Evolutionary conservation across 2,888 invertebrate species (phyloP), one percentile per base, ranked within the genome.

Genomic region (Zelleria hepariella): DNA sequence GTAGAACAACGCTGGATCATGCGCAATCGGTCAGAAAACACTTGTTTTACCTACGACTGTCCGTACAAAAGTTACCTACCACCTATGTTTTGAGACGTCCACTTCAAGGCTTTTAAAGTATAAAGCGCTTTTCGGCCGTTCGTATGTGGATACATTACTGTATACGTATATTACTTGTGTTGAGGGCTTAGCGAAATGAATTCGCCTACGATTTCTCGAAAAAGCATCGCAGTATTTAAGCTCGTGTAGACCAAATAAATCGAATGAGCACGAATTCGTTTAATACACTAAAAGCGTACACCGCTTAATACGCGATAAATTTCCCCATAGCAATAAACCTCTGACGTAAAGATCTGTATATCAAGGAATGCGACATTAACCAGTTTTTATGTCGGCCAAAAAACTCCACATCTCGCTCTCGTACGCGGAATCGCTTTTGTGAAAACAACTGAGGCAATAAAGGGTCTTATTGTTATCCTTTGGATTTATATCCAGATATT

Each of bases 401-500:
- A 82, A 82, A 80, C 72, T 75, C 75, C 73, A 76, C 77, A 73
- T 74, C 26, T 10, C 48, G 18, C 24, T 24, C 24, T 42, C 75
- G 78, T 73, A 72, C 73, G 70, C 70, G 70, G 78, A 81, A 86
- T 82, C 81, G 85, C 79, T 84, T 86, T 81, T 84, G 80, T 77
- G 83, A 86, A 86, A 86, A 86, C 84, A 86, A 83, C 82, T 78
- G 71, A 70, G 72, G 86, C 82, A 80, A 87, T 86, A 86, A 86
- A 86, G 77, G 84, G 80, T 81, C 82, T 86, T 86, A 86, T 83
- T 84, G 85, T 86, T 86, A 86, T 86, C 86, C 86, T 85, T 82
- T 84, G 85, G 85, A 86, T 86, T 87, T 86, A 87, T 86, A 83
- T 82, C 82, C 83, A 79, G 84, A 85, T 86, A 84, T 85, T 84